These are phyloP conservation scores for Lophotriccus pileatus DNA, from an alignment of 2,797 vertebrate genomes.

Conservation along the genomic window DNA sequence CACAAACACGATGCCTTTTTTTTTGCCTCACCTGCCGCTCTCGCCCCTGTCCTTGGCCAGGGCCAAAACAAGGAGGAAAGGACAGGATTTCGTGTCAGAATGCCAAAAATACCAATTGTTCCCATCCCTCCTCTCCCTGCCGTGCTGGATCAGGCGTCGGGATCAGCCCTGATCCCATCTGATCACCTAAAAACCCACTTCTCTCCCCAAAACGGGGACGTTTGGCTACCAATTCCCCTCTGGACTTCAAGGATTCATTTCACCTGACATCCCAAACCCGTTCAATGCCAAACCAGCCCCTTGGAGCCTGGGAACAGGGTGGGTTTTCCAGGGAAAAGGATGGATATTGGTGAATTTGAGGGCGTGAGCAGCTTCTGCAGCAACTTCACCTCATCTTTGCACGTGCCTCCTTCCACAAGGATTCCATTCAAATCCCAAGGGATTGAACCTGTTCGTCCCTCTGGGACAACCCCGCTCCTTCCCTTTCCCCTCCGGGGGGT, in stretches of 20 bases:
- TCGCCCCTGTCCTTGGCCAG: background rate
- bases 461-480: background rate
- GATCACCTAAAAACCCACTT: background rate
- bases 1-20: conserved; percentile 31
- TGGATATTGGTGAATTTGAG: background rate
- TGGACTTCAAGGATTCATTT: background rate
- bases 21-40: background rate
- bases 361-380: background rate
- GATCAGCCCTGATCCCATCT: background rate
- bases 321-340: background rate
- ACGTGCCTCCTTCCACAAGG: background rate
- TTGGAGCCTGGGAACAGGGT: background rate
- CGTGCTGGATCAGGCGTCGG: background rate
- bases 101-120: conserved; percentile 21
- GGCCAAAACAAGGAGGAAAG: background rate
- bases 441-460: background rate
- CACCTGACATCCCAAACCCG: fast-evolving
- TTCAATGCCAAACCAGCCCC: background rate
- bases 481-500: background rate
- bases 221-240: background rate
- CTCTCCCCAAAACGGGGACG: background rate
- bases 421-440: background rate
- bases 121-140: background rate
- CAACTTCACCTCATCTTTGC: background rate
- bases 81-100: background rate